These are phyloP conservation scores for Parazoanthus atlanticus DNA, from an alignment of 92 coral and sea anemone species.

Conservation along the genomic window DNA sequence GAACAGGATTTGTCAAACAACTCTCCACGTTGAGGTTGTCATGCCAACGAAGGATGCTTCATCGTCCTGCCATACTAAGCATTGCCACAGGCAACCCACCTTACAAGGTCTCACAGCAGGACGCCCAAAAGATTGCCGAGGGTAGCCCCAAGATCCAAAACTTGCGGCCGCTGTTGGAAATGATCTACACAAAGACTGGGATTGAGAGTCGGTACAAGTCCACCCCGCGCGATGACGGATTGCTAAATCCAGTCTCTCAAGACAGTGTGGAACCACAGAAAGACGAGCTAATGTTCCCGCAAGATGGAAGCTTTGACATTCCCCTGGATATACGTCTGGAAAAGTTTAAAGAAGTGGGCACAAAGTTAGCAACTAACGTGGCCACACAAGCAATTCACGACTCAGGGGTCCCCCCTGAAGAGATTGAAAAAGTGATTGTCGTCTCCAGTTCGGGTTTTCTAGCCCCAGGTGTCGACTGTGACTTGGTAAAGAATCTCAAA, in stretches of 20 bases:
- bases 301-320: too few relatives aligned
- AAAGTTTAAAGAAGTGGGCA: too few relatives aligned
- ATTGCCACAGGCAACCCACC: conserved; percentile 5
- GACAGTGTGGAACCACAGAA: too few relatives aligned
- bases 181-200: conserved; percentile 5
- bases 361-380: too few relatives aligned
- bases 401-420: too few relatives aligned
- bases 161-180: conserved; percentile 1
- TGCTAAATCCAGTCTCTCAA: not conserved
- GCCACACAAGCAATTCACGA: too few relatives aligned
- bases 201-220: not conserved
- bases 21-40: not conserved
- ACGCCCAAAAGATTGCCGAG: conserved; percentile 1
- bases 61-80: not conserved
- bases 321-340: too few relatives aligned
- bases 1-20: too few relatives aligned
- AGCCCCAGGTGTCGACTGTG: conserved; percentile 1
- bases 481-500: not conserved
- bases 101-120: not conserved
- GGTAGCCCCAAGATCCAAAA: conserved; percentile 1
- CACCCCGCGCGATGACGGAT: not conserved
- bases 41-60: too few relatives aligned
- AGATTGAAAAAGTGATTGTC: not conserved
- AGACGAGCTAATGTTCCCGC: too few relatives aligned
- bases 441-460: conserved; percentile 9